phyloP scores from a whole-genome alignment of 1,140 invertebrate species.

The Dufourea novaeangliae region DNA sequence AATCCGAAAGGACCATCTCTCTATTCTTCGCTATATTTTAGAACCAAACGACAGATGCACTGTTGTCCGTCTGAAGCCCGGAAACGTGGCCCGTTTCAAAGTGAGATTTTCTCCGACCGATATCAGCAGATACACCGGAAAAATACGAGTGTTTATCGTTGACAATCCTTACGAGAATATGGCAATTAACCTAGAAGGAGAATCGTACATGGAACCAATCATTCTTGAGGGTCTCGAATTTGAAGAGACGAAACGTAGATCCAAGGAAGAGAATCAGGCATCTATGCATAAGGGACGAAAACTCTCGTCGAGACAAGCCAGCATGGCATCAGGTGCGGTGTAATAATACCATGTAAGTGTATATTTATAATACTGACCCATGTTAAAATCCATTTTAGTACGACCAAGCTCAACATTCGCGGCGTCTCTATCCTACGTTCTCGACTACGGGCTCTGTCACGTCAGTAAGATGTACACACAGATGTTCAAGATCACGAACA shows the following conservation, averaged over 20 bases:
- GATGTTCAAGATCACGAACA: constrained; percentile 70
- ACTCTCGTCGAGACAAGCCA: constrained; percentile 9
- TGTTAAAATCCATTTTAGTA: constrained; percentile 18
- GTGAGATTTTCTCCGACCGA: constrained; percentile 57
- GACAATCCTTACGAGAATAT: constrained; percentile 74
- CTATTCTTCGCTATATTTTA: constrained; percentile 2
- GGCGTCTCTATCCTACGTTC: constrained; percentile 54
- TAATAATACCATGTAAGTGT: not conserved
- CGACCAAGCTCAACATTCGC: not conserved
- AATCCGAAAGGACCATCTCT: too few species aligned
- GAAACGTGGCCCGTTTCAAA: constrained; percentile 44
- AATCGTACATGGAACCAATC: constrained; percentile 66
- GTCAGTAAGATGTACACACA: constrained; percentile 66
- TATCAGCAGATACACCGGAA: constrained; percentile 40
- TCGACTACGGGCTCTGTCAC: constrained; percentile 69
- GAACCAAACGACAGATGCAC: constrained; percentile 37
- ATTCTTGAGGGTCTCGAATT: constrained; percentile 66
- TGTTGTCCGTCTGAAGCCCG: constrained; percentile 35
- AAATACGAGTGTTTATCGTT: constrained; percentile 55
- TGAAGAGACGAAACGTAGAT: constrained; percentile 9
- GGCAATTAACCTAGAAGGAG: constrained; percentile 58
- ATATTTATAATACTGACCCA: not conserved
- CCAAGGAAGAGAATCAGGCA: not conserved
- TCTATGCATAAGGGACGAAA: not conserved
- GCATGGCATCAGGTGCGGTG: not conserved